Evolutionary conservation across 2,113 vertebrate species (phyloP), one percentile per base, ranked within the genome.

Genomic region (Cephalopterus ornatus): DNA sequence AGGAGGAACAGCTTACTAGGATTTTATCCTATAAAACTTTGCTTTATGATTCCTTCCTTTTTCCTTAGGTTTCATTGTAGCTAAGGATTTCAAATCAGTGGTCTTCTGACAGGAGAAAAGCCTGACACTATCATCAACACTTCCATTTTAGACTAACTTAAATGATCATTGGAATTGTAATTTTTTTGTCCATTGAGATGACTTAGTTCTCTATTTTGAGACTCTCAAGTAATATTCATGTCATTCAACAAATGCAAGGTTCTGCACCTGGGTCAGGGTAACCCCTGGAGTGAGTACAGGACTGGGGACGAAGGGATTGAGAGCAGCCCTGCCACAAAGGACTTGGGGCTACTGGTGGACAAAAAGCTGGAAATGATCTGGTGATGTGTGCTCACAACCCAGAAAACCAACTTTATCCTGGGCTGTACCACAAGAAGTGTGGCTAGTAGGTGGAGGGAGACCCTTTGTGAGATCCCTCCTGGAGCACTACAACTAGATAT

Each of bases 401-500:
- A 44, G 22, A 50, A 58, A 66, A 27, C 17, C 42, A 65, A 27
- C 6, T 33, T 4, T 19, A 35, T 28, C 27, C 52, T 37, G 12
- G 26, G 14, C 67, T 49, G 20, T 47, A 14, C 18, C 35, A 72
- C 2, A 14, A 33, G 15, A 1, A 39, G 8, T 1, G 0, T 35
- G 49, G 2, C 5, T 61, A 85, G 67, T 11, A 75, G 13, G 13
- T 14, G 0, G 0, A 76, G 6, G 42, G 24, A 52, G 12, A 4
- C 4, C 41, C 50, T 17, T 30, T 15, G 5, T 42, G n/a, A 72
- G 35, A 76, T 13, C 56, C 39, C 23, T 6, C 27, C 46, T 42
- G 35, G 1, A 56, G 28, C 24, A 0, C 44, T 53, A 14, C 2
- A 1, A 65, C 18, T 24, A 59, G 13, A 8, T 61, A 56, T 8